These are phyloP conservation scores for Athalia rosae DNA, from an alignment of 2,888 invertebrate species.

Conservation along the genomic window DNA sequence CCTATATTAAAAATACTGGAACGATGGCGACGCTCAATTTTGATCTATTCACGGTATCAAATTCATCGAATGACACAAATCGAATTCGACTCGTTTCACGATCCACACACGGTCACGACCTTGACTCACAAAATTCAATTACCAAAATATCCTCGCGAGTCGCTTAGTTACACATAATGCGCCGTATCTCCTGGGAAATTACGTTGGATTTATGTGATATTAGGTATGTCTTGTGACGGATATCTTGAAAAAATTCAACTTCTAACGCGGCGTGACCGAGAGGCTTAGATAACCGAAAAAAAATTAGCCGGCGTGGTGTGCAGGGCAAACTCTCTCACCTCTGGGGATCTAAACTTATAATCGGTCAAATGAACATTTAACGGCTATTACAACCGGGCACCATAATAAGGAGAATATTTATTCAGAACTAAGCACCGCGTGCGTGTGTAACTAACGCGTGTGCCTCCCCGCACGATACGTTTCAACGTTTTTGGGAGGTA, in stretches of 20 bases:
- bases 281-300: constrained; percentile 6
- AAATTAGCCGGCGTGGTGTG: constrained; percentile 12
- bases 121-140: no score
- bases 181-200: no score
- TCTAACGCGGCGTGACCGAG: background rate
- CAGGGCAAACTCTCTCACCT: constrained; percentile 8
- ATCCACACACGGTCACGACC: no score
- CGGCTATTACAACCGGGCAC: constrained; percentile 33
- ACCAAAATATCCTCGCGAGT: no score
- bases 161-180: no score
- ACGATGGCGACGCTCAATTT: no score
- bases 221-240: no score
- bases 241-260: background rate
- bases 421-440: constrained; percentile 23
- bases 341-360: constrained; percentile 16
- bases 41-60: background rate
- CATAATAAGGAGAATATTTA: constrained; percentile 32
- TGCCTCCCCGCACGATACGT: constrained; percentile 6
- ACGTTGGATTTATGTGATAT: no score
- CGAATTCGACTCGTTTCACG: background rate
- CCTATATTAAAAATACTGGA: no score
- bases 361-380: constrained; percentile 36
- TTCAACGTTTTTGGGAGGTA: constrained; percentile 40
- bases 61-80: background rate
- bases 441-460: constrained; percentile 15